A percentile compares a stretch with the other conserved stretches of the same genome.
phyloP scores from a whole-genome alignment of 2,113 vertebrate species.

The Colaptes auratus region DNA sequence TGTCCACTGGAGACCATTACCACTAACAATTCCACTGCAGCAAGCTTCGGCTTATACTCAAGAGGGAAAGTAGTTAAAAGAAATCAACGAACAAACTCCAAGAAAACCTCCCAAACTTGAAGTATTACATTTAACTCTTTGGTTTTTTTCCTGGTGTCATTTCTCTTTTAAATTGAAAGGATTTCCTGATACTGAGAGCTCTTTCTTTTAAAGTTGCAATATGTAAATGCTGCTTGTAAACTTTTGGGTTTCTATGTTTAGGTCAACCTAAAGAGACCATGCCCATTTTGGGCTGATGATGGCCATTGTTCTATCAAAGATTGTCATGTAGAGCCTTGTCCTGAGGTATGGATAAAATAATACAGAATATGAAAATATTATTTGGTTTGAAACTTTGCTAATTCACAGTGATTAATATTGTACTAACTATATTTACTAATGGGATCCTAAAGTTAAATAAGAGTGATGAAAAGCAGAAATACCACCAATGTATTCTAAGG shows the following conservation, averaged over 20 bases:
- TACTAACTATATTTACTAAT: neutral
- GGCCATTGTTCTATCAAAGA: slow-evolving; percentile 96
- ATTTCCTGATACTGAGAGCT: neutral
- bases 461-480: neutral
- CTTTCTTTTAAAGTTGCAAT: neutral
- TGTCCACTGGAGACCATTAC: neutral
- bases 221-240: neutral
- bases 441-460: neutral
- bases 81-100: neutral
- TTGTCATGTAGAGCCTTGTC: slow-evolving; percentile 95
- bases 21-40: neutral
- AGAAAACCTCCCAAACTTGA: neutral
- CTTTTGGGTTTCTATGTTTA: slow-evolving; percentile 44
- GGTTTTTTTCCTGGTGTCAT: neutral
- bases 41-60: neutral
- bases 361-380: neutral
- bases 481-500: neutral
- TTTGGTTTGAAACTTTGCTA: neutral
- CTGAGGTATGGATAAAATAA: slow-evolving; percentile 84
- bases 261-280: slow-evolving; percentile 95
- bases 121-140: neutral
- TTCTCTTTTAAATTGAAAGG: neutral
- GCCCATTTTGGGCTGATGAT: slow-evolving; percentile 95
- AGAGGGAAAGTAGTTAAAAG: neutral
- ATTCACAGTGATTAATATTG: neutral